Percentiles rank a stretch among this genome's conserved stretches.
These are phyloP conservation scores for Lomographa bimaculata DNA, from an alignment of 2,888 invertebrate species.

Conservation along the genomic window DNA sequence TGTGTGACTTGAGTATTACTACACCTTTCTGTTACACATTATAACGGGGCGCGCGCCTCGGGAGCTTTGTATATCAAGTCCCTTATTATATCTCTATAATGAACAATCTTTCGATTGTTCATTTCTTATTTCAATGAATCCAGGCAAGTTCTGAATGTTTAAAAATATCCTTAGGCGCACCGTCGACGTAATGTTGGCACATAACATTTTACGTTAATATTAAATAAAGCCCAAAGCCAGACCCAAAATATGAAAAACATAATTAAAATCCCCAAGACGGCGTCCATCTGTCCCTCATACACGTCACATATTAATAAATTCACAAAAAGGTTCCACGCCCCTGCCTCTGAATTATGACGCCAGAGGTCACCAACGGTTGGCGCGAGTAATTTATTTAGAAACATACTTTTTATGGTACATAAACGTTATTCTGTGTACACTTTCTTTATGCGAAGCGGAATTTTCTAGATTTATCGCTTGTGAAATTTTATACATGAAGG, in stretches of 20 bases:
- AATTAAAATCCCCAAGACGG: slow-evolving; percentile 33
- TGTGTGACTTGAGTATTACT: no score
- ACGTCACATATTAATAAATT: slow-evolving; percentile 50
- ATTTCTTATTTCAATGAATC: no score
- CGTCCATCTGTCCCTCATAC: slow-evolving; percentile 19
- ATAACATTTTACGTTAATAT: no score
- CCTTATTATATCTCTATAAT: no score
- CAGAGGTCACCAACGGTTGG: slow-evolving; percentile 49
- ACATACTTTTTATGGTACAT: slow-evolving; percentile 27
- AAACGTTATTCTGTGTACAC: slow-evolving; percentile 16
- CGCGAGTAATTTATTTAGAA: slow-evolving; percentile 33
- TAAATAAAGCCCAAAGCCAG: no score
- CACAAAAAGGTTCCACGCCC: slow-evolving; percentile 50
- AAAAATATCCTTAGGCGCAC: no score
- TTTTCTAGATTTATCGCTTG: slow-evolving; percentile 25
- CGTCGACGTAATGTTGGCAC: no score
- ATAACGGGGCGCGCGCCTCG: no score
- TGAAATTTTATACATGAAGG: slow-evolving; percentile 23
- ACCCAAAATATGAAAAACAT: slow-evolving; percentile 24
- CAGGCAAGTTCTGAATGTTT: no score
- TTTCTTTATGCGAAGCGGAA: slow-evolving; percentile 14
- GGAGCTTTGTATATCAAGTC: no score
- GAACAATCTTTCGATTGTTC: no score
- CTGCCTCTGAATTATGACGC: slow-evolving; percentile 48
- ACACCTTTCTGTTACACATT: no score